Base-by-base conservation (phyloP, 2,888 invertebrate genomes). In the Rhopalosiphum nymphaeae region DNA sequence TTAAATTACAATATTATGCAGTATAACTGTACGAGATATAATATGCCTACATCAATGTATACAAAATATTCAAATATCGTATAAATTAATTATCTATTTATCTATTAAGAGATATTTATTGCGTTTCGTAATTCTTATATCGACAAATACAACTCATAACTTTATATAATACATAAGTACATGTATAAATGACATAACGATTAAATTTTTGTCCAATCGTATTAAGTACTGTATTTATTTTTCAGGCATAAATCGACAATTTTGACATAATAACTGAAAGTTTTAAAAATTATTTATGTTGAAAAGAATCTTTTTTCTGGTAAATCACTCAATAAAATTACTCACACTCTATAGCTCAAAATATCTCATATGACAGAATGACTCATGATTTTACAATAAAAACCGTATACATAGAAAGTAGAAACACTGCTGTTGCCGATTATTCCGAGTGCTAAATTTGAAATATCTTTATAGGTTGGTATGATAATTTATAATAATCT, bases 391-490 rank as follows among this genome's bases (percentile, higher is more conserved):
- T 46, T 0, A 67, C 13, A 67, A 61, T 46, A 57, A 89, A 89
- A 86, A 46, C 86, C 29, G n/a, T 46, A 78, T 3, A 9, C 36
- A 78, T 78, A 78, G 78, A 78, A 78, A 36, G 46, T 46, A 57
- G 57, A 57, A 57, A 44, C 89, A 89, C n/a, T 26, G 29, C 42
- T 42, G 26, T 26, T 29, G 57, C 61, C 44, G 44, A 42, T 56
- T 46, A 56, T 4, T 42, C 36, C 36, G 21, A 78, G 9, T 21
- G 78, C 36, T 53, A 56, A 53, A 21, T 56, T 11, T 42, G 42
- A 89, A 89, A 89, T 89, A 89, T 89, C 78, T 42, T 89, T 44
- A 89, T 29, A 78, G 78, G 78, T 78, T 78, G 21, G 2, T 61
- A 89, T 61, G 29, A 44, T 61, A 29, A 44, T 57, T 46, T n/a